These are phyloP conservation scores for Emydura subglobosa DNA, from an alignment of 2,113 vertebrate species.

Conservation along the genomic window DNA sequence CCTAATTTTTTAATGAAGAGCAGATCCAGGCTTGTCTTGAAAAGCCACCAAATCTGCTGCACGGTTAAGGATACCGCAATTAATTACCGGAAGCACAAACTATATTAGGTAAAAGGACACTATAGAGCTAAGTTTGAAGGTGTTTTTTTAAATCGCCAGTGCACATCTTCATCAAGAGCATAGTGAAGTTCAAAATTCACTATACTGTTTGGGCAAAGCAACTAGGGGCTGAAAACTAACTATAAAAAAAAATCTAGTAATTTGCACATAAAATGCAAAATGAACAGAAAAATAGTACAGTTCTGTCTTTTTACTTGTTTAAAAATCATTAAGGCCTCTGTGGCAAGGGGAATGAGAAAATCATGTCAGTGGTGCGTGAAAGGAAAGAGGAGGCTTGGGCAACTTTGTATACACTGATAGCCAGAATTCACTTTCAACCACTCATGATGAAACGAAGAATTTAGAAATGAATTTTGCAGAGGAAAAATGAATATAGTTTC, in stretches of 20 bases:
- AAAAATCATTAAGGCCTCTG: background rate
- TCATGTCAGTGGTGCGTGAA: background rate
- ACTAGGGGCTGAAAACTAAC: background rate
- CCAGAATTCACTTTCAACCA: background rate
- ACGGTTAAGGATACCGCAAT: background rate
- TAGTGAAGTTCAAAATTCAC: background rate
- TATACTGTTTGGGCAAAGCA: background rate
- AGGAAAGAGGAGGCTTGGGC: background rate
- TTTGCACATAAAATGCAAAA: background rate
- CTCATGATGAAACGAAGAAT: background rate
- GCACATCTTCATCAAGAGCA: background rate
- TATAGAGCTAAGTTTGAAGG: background rate
- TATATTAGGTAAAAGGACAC: background rate
- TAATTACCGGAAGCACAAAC: background rate
- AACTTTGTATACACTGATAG: background rate
- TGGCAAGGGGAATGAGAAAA: background rate
- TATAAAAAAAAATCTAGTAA: background rate
- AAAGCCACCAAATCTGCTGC: background rate
- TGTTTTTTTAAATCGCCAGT: fast-evolving
- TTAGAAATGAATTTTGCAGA: background rate
- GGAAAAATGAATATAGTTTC: background rate
- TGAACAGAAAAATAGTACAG: background rate
- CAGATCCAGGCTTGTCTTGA: background rate
- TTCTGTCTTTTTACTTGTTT: background rate
- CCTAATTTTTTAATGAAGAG: background rate